These are phyloP conservation scores for Lamprotornis superbus DNA, from an alignment of 2,113 vertebrate genomes.

Conservation along the genomic window DNA sequence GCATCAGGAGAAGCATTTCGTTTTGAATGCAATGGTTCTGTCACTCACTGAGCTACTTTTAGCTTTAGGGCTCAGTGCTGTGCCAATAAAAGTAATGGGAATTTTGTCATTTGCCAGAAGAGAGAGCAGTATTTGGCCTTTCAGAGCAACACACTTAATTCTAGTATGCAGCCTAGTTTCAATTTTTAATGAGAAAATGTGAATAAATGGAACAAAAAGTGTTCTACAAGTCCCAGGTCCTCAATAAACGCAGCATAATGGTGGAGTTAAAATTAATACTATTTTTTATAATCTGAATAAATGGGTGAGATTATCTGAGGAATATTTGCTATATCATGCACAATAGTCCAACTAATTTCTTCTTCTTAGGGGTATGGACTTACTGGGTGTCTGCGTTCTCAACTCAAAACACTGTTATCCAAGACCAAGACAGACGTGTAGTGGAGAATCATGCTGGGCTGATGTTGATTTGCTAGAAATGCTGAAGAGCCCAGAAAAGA, in stretches of 20 bases:
- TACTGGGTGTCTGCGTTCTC: neutral
- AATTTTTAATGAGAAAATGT: conserved; percentile 58
- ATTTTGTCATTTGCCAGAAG: neutral
- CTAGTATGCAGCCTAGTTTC: neutral
- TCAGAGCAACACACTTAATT: conserved; percentile 7
- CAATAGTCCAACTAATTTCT: neutral
- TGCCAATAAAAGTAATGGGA: conserved; percentile 25
- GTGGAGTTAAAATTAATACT: conserved; percentile 15
- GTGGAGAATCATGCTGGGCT: neutral
- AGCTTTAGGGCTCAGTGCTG: neutral
- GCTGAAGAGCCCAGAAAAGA: neutral
- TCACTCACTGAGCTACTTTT: conserved; percentile 11
- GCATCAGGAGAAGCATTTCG: neutral
- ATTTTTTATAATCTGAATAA: neutral
- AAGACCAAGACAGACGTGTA: neutral
- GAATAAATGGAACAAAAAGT: neutral
- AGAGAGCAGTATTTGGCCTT: neutral
- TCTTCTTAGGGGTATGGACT: neutral
- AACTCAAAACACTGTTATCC: neutral
- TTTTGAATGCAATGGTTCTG: neutral
- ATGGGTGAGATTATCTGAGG: neutral
- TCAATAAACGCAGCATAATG: neutral
- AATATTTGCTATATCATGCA: neutral
- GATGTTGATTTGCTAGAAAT: neutral
- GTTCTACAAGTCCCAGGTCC: neutral